These are phyloP conservation scores for Troglohyphantes excavatus DNA, from an alignment of 2,888 invertebrate species.

Conservation along the genomic window DNA sequence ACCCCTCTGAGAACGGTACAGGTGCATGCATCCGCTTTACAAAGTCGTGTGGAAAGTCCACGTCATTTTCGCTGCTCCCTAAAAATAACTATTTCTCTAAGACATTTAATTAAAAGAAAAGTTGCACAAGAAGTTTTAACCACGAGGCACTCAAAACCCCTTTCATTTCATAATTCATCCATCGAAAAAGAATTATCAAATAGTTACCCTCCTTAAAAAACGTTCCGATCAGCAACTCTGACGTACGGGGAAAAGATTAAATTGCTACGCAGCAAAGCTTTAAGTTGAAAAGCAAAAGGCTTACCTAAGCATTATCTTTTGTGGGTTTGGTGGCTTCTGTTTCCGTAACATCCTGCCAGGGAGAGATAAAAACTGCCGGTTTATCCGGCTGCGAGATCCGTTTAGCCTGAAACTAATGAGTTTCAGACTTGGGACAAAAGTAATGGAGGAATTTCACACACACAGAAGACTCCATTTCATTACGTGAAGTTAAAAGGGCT, in stretches of 20 bases:
- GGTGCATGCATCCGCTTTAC: neutral
- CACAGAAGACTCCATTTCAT: neutral
- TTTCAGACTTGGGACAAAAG: neutral
- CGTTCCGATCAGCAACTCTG: neutral
- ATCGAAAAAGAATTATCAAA: constrained; percentile 2
- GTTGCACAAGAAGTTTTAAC: too few species aligned
- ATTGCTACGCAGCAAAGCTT: neutral
- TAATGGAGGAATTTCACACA: constrained; percentile 35
- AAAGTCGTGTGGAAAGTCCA: neutral
- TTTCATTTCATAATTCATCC: neutral
- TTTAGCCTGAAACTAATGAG: constrained; percentile 9
- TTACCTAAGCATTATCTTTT: neutral
- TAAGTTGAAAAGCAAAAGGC: neutral
- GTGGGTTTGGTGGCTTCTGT: constrained; percentile 2
- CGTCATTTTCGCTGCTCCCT: neutral
- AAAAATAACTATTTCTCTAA: neutral
- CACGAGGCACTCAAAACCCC: neutral
- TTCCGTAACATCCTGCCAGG: neutral
- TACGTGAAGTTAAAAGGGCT: neutral
- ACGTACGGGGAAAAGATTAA: neutral
- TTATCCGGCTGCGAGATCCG: neutral
- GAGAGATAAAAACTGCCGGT: neutral
- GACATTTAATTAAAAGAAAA: neutral
- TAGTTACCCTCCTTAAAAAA: neutral
- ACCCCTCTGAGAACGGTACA: neutral